Conservation (phyloP, 2,888 invertebrate species). For the Stratiomys singularior region DNA sequence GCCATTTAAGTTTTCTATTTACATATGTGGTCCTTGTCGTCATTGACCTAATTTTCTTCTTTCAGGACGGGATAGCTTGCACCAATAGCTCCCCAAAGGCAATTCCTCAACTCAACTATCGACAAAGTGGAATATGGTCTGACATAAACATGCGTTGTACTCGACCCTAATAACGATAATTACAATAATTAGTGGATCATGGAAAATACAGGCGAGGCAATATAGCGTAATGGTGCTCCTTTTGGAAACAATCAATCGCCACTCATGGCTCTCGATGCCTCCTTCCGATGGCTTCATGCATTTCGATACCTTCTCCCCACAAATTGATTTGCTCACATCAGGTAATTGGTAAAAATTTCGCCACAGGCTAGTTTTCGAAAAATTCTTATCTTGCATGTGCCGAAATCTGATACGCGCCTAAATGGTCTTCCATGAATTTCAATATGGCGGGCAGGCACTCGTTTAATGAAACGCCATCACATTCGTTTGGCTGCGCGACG, state of each 20-base stretch:
- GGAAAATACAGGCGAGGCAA: not conserved
- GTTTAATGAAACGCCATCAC: not conserved
- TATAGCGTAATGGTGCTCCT: not conserved
- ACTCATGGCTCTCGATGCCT: not conserved
- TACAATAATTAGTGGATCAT: conserved; percentile 59
- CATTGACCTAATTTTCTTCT: too few relatives aligned
- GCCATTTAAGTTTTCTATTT: too few relatives aligned
- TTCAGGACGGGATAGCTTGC: too few relatives aligned
- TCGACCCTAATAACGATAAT: conserved; percentile 61
- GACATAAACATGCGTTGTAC: conserved; percentile 60
- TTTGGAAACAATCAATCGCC: conserved; percentile 37
- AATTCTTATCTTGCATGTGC: not conserved
- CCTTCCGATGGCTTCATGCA: not conserved
- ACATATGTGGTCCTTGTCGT: too few relatives aligned
- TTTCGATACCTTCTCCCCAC: not conserved
- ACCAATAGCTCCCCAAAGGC: not conserved
- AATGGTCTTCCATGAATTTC: conserved; percentile 4
- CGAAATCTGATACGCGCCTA: conserved; percentile 29
- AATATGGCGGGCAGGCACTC: conserved; percentile 7
- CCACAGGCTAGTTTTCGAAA: conserved; percentile 34
- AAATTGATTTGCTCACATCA: conserved; percentile 23
- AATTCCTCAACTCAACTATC: conserved; percentile 53
- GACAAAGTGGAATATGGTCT: conserved; percentile 54
- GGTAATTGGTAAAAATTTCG: conserved; percentile 16
- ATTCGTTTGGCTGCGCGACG: not conserved